These are phyloP conservation scores for Tenthredo mesomela DNA, from an alignment of 2,888 invertebrate species.

Conservation along the genomic window DNA sequence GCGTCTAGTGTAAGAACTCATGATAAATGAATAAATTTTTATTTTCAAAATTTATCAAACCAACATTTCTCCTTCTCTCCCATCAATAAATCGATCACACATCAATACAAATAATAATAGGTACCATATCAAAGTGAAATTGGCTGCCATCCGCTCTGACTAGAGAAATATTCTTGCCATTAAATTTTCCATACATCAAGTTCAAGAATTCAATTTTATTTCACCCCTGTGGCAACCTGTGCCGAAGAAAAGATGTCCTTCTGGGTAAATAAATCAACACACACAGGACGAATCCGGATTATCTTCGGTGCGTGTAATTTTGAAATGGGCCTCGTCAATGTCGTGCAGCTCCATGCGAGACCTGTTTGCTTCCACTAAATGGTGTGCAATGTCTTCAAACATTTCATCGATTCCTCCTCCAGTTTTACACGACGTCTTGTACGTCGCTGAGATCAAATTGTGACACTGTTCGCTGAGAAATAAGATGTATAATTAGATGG, in stretches of 20 bases:
- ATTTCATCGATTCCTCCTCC: conserved; percentile 93
- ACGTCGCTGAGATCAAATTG: conserved; percentile 92
- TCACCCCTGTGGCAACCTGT: not conserved
- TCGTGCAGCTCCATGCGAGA: conserved; percentile 91
- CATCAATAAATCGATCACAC: not conserved
- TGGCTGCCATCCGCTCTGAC: conserved; percentile 27
- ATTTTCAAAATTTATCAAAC: conserved; percentile 45
- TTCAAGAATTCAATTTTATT: conserved; percentile 16
- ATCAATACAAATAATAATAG: not conserved
- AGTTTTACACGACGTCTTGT: conserved; percentile 94
- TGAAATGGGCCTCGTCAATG: conserved; percentile 88
- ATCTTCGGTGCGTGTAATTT: conserved; percentile 84
- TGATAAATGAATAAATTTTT: conserved; percentile 45
- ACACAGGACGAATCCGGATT: conserved; percentile 79
- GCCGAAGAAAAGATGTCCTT: not conserved
- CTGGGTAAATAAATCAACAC: conserved; percentile 74
- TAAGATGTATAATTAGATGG: not conserved
- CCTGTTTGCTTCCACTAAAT: conserved; percentile 88
- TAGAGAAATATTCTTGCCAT: conserved; percentile 36
- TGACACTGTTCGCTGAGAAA: conserved; percentile 92
- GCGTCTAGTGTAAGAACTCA: conserved; percentile 31
- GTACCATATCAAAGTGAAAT: conserved; percentile 37
- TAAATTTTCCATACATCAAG: conserved; percentile 40
- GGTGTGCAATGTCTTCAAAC: conserved; percentile 93
- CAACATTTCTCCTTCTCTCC: not conserved